Base-by-base conservation (phyloP, 2,797 vertebrate genomes). In the Enteromius radiatus region DNA sequence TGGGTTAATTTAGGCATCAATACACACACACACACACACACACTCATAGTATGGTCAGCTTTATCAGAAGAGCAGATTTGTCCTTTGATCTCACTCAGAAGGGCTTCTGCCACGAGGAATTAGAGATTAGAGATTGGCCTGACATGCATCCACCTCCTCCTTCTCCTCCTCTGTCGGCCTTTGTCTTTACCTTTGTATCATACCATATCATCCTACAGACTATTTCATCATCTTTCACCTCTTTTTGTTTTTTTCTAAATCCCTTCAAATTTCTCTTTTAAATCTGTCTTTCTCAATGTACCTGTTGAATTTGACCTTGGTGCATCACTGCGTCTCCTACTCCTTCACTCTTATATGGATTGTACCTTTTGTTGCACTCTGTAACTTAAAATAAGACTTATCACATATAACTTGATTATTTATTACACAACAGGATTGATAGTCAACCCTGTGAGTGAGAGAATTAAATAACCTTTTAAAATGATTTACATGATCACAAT, bases 1-100 rank as follows among this genome's bases (percentile, higher is more conserved):
- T 33, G 21, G 21, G 47, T 28, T 64, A 17, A 65, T 81, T 47
- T 21, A 41, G n/a, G 38, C 45, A 65, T 45, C 68, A 54, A 4
- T 12, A 43, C 54, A 81, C 87, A n/a, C 64, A 65, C 31, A 38
- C 63, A 43, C n/a, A n/a, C 49, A 82, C 87, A 82, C 63, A 84
- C 83, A 83, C 77, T 80, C 78, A 83, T 14, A 2, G 8, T 28
- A 81, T 45, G 75, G 17, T 41, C 80, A 83, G 84, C 77, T 59
- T 89, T 89, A 92, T 93, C 90, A 84, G 82, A 61, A 54, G 85
- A 84, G 85, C 86, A 89, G 88, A 90, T 92, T 88, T 86, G 71
- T 80, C 56, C 91, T 93, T 91, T 93, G 90, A 92, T 92, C 88
- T 85, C 10, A 45, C 74, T 28, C 76, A 43, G 84, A 81, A 83